Percentiles rank a stretch among this genome's conserved stretches.
These are phyloP conservation scores for Chrysolina americana DNA, from an alignment of 2,888 invertebrate species.

Conservation along the genomic window DNA sequence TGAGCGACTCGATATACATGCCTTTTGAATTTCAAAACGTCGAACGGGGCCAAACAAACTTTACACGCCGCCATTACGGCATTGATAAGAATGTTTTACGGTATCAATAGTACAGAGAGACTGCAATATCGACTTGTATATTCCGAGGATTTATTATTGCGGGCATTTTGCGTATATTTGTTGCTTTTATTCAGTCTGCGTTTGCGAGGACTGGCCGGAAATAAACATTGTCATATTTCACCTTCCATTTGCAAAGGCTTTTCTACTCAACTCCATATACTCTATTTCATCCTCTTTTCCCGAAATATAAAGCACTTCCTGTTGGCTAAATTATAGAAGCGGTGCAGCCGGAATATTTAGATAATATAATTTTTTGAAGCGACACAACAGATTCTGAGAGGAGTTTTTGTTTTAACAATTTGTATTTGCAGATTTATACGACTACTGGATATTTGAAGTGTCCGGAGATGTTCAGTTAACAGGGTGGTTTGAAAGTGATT, in stretches of 20 bases:
- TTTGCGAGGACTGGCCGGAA: conserved; percentile 37
- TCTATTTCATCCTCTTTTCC: conserved; percentile 36
- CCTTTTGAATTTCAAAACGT: conserved; percentile 33
- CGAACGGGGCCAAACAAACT: conserved; percentile 33
- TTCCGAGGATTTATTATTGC: conserved; percentile 58
- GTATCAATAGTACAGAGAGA: conserved; percentile 53
- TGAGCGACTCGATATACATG: conserved; percentile 12
- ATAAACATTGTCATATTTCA: conserved; percentile 55
- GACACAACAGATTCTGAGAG: neutral
- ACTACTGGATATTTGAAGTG: too few species aligned
- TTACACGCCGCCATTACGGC: conserved; percentile 32
- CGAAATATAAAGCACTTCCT: conserved; percentile 42
- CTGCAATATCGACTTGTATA: conserved; percentile 55
- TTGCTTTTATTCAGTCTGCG: conserved; percentile 32
- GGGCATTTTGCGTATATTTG: conserved; percentile 56
- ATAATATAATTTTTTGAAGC: conserved; percentile 14
- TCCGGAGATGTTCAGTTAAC: too few species aligned
- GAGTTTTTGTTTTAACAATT: neutral
- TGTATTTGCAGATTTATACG: neutral
- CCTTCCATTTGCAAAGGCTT: conserved; percentile 44
- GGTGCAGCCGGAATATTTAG: conserved; percentile 6
- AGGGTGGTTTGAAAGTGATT: too few species aligned
- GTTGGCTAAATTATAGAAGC: conserved; percentile 21
- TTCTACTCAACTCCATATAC: conserved; percentile 35
- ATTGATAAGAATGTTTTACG: conserved; percentile 55